Conservation (phyloP, 1,140 invertebrate genomes). For the Zaprionus tsacasi region DNA sequence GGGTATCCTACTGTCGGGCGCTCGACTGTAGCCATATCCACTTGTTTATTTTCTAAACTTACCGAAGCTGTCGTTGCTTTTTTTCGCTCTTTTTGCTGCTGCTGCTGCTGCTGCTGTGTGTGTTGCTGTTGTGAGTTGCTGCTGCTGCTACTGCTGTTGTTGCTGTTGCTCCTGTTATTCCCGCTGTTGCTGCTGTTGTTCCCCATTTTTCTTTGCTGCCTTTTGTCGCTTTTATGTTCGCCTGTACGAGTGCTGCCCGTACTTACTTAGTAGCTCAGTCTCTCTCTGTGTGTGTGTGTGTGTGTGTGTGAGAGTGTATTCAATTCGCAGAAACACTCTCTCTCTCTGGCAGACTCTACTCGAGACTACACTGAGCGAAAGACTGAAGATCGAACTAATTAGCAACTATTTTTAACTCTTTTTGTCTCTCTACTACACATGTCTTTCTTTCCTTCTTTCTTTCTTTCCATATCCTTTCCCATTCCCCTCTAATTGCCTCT, state of each 20-base stretch:
- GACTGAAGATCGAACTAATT: background rate
- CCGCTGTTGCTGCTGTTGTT: background rate
- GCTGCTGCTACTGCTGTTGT: background rate
- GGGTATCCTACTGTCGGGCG: no score
- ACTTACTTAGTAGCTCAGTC: conserved; percentile 39
- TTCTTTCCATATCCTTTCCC: background rate
- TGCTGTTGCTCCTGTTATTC: background rate
- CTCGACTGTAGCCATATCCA: no score
- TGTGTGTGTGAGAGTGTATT: conserved; percentile 31
- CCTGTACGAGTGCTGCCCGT: background rate
- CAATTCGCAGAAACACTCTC: conserved; percentile 63
- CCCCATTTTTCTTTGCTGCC: background rate
- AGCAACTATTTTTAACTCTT: background rate
- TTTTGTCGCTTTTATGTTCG: background rate
- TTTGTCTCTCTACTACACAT: no score
- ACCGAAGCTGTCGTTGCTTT: conserved; percentile 30
- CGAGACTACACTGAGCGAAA: conserved; percentile 51
- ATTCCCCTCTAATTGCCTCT: background rate
- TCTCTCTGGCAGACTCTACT: conserved; percentile 55
- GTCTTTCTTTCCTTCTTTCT: no score
- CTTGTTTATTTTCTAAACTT: conserved; percentile 76
- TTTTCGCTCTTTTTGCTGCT: background rate
- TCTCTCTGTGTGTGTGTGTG: conserved; percentile 3
- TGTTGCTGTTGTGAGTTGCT: conserved; percentile 19
- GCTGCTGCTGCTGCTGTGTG: background rate